These are phyloP conservation scores for Micromys minutus DNA, from an alignment of 2,113 vertebrate species.

Conservation along the genomic window DNA sequence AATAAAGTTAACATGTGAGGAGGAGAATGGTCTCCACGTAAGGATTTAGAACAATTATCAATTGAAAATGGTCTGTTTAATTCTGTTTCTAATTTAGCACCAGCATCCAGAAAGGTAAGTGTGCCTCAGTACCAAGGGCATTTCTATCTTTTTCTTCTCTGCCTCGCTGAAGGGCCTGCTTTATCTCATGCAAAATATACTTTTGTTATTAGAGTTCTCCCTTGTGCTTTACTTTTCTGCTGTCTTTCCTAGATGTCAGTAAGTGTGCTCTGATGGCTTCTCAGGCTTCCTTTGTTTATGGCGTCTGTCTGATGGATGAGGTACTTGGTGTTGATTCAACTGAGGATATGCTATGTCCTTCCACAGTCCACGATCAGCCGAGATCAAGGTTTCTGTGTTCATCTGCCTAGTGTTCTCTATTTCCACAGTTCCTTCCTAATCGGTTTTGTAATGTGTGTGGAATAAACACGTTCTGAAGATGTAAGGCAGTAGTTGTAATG, in stretches of 20 bases:
- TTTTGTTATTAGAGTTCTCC: constrained; percentile 7
- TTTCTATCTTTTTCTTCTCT: not conserved
- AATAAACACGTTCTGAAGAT: not conserved
- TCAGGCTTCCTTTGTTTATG: not conserved
- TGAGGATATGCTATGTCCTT: not conserved
- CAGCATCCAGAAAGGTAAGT: not conserved
- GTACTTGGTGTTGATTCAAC: not conserved
- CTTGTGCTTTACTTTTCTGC: not conserved
- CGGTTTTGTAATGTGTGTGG: not conserved
- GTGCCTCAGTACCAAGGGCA: not conserved
- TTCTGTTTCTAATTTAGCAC: constrained; percentile 28
- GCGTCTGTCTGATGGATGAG: not conserved
- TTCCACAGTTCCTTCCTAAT: not conserved
- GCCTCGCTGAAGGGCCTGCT: not conserved
- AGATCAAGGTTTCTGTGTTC: not conserved
- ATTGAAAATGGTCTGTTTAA: not conserved
- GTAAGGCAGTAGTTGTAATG: not conserved
- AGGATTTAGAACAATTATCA: not conserved
- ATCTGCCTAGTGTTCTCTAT: not conserved
- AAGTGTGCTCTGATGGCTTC: not conserved
- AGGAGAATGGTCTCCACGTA: not conserved
- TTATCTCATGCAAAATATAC: not conserved
- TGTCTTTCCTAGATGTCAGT: not conserved
- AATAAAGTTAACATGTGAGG: not conserved
- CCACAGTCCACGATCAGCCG: not conserved